Evolutionary conservation across 2,113 vertebrate genomes (phyloP).

Genomic region (Saccopteryx bilineata): DNA sequence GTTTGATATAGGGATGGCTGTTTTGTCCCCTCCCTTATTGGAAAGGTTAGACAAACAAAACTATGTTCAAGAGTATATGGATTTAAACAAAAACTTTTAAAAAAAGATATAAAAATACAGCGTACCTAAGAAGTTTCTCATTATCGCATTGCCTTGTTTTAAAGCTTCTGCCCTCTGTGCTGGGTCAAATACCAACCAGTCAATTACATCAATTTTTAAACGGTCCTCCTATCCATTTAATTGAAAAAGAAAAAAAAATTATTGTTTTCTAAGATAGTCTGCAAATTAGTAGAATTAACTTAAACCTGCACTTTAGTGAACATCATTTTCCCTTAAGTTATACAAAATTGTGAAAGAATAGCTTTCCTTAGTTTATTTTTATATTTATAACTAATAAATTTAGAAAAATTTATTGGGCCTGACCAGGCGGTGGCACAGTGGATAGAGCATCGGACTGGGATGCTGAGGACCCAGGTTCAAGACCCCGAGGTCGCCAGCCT

Average conservation of each 20-base stretch:
- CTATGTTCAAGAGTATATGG: slow-evolving; percentile 11
- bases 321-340: background rate
- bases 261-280: background rate
- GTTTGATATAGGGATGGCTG: background rate
- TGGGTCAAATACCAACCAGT: slow-evolving; percentile 97
- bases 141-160: slow-evolving; percentile 99
- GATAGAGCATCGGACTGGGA: no score
- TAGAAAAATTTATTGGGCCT: no score
- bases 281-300: slow-evolving; percentile 48
- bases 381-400: background rate
- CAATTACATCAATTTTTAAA: slow-evolving; percentile 96
- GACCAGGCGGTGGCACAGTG: no score
- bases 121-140: slow-evolving; percentile 98
- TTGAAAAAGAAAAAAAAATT: background rate
- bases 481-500: no score
- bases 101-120: slow-evolving; percentile 43
- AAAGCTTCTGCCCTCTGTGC: slow-evolving; percentile 96
- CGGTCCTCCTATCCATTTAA: slow-evolving; percentile 91
- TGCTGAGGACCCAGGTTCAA: no score
- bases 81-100: slow-evolving; percentile 33
- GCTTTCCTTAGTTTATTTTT: slow-evolving; percentile 27
- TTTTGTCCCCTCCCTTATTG: background rate
- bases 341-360: slow-evolving; percentile 29
- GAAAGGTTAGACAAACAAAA: background rate
- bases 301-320: background rate